Conservation (phyloP, 2,888 invertebrate genomes). For the Orchestes rusci region DNA sequence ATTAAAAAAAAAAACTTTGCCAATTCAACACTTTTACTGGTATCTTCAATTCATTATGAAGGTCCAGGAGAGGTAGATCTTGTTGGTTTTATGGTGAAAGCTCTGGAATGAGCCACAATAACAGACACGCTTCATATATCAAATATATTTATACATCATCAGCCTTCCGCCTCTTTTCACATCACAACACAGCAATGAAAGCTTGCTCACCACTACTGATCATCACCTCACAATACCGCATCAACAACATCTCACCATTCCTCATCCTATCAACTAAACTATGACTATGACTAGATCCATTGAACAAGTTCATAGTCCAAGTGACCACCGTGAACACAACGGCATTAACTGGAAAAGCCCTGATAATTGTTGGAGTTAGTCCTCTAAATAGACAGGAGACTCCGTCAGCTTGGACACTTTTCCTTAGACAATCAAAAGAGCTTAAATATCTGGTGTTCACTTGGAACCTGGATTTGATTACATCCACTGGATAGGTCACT, state of each 20-base stretch:
- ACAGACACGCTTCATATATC: too few species aligned
- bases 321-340: constrained; percentile 85
- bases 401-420: constrained; percentile 66
- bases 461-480: constrained; percentile 83
- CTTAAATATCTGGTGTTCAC: constrained; percentile 63
- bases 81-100: too few species aligned
- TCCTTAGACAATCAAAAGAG: constrained; percentile 64
- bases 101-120: too few species aligned
- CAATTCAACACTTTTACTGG: too few species aligned
- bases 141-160: too few species aligned
- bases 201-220: constrained; percentile 1
- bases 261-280: too few species aligned
- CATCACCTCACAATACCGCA: neutral
- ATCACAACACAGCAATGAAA: constrained; percentile 5
- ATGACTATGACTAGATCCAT: too few species aligned
- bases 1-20: too few species aligned
- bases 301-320: constrained; percentile 61
- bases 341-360: constrained; percentile 91
- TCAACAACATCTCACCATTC: neutral
- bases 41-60: too few species aligned
- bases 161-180: too few species aligned
- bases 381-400: constrained; percentile 66
- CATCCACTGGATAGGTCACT: constrained; percentile 80
- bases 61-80: too few species aligned
- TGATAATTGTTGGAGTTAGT: constrained; percentile 66